phyloP scores from a whole-genome alignment of 2,113 vertebrate species.

The Otocyon megalotis region DNA sequence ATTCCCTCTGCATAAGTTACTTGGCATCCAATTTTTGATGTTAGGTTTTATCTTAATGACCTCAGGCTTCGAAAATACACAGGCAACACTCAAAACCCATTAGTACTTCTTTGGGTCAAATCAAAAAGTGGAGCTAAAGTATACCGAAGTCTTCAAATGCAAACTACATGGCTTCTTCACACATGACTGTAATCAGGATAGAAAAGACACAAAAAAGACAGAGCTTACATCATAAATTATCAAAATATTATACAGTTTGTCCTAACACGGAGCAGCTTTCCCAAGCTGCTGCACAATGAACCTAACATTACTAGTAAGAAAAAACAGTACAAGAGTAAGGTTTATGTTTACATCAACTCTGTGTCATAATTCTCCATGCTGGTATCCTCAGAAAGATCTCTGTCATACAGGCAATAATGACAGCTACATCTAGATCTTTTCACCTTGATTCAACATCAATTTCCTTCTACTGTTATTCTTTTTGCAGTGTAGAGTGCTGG shows the following conservation, averaged over 20 bases:
- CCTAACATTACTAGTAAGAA: background rate
- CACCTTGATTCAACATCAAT: background rate
- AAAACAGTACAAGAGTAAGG: background rate
- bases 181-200: background rate
- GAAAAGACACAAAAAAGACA: background rate
- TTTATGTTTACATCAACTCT: background rate
- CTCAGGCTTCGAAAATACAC: background rate
- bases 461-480: background rate
- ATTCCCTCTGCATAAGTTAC: background rate
- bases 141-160: background rate
- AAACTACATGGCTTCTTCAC: background rate
- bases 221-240: background rate
- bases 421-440: background rate
- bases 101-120: background rate
- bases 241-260: background rate
- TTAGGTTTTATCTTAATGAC: background rate
- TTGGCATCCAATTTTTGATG: background rate
- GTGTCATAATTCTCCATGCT: background rate
- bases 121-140: background rate
- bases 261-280: background rate
- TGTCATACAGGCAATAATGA: background rate
- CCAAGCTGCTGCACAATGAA: background rate
- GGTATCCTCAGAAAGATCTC: background rate
- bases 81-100: background rate
- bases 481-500: background rate